Evolutionary conservation across 1,140 invertebrate genomes (phyloP), one percentile per base, ranked within the genome.

Genomic region (Zaprionus inermis): DNA sequence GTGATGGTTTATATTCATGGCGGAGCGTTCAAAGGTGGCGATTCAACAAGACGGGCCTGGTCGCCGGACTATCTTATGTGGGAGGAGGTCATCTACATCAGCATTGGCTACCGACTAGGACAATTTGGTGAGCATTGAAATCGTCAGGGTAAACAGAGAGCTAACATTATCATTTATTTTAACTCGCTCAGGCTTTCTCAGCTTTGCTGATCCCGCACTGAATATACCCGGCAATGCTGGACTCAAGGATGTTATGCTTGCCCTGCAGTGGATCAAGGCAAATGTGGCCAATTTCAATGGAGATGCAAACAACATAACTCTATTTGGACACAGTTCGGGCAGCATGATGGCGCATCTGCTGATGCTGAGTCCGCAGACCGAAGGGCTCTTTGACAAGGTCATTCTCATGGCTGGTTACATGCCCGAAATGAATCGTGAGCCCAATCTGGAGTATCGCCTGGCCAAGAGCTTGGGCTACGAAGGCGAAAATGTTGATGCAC

Each of bases 1-100:
- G 94, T 97, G 0, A 94, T 96, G 91, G 93, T 96, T 0, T 97
- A 93, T 91, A 93, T 97, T 34, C 94, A 96, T 90, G 96, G 96
- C 1, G 96, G 96, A 10, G 94, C 77, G 20, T 95, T 95, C 71
- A 89, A 92, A 20, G 63, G 78, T 5, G 95, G 95, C 2, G 93
- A 93, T 24, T 93, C 75, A 7, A 66, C 86, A 0, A 72, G 77
- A 7, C 71, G 38, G 1, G 56, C 52, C 7, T 90, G 82, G 72
- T 66, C 93, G 11, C 94, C 94, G 0, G 94, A 94, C 54, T 94
- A 95, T 65, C 93, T 95, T 12, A 93, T 94, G 92, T 93, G 76
- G 12, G 79, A 93, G 67, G 91, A 95, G 67, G 79, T 93, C 6
- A 66, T 94, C 16, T 76, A 92, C n/a, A 88, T 94, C 3, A 84